Percentiles rank a stretch among this genome's conserved stretches.
Conservation (phyloP, 2,888 invertebrate species). For the Bedellia somnulentella region DNA sequence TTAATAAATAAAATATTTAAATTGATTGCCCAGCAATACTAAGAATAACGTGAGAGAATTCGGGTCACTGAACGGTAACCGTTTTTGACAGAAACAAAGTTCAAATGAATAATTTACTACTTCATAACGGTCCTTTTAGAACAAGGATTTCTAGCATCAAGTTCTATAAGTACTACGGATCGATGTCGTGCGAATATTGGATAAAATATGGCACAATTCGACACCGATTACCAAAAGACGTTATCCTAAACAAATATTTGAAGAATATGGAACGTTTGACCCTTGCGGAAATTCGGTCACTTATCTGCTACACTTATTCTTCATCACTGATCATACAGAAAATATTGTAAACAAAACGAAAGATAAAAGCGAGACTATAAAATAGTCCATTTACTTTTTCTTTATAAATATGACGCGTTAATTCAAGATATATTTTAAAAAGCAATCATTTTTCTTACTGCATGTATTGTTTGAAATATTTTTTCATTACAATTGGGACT, state of each 20-base stretch:
- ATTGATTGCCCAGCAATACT: too few relatives aligned
- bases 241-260: conserved; percentile 1
- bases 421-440: too few relatives aligned
- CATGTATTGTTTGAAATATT: too few relatives aligned
- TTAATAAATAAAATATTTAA: too few relatives aligned
- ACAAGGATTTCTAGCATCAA: too few relatives aligned
- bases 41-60: background rate
- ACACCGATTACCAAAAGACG: background rate
- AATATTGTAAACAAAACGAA: too few relatives aligned
- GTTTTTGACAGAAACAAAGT: background rate
- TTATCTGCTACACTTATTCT: background rate
- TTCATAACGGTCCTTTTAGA: background rate
- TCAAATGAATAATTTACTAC: background rate
- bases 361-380: too few relatives aligned
- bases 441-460: too few relatives aligned
- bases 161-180: too few relatives aligned
- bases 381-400: too few relatives aligned
- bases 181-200: background rate
- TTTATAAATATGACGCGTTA: too few relatives aligned
- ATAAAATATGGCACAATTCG: background rate
- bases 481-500: too few relatives aligned
- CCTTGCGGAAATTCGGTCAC: background rate
- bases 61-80: background rate
- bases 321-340: background rate
- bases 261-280: background rate